Base-by-base conservation (phyloP, 2,797 vertebrate species). In the Agapornis canus region DNA sequence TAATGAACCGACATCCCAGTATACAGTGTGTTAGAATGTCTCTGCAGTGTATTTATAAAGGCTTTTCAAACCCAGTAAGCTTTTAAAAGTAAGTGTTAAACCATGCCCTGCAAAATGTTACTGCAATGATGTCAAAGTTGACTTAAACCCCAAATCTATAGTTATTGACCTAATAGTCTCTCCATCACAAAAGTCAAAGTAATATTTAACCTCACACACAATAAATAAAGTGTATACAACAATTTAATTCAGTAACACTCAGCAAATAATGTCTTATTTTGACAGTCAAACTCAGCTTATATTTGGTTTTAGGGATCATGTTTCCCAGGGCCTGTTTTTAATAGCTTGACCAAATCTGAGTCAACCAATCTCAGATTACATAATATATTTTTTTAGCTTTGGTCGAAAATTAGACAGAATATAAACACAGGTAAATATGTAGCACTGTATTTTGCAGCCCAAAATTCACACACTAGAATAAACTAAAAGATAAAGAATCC, bases 71-170 rank as follows among this genome's bases (percentile, higher is more conserved):
- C 94, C 42, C 71, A 92, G 95, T 83, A 89, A 95, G 92, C 90
- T 94, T 96, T 97, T 97, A 97, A 98, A 98, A 98, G 94, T 95
- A 97, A 97, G 89, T n/a, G 32, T 69, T 91, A 97, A 97, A 92
- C 42, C 31, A 82, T 79, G 60, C 52, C 63, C 82, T 96, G 86
- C 95, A 97, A 94, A 97, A 95, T 75, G 49, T 92, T 64, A 56
- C 63, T 39, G 32, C 51, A 73, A 42, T 29, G 5, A 88, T 92
- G 92, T 86, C 82, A 83, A 88, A 70, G 64, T 89, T 87, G 94
- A 96, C 90, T 97, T 82, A 97, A 95, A 97, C 65, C 45, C 81
- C 93, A 96, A 95, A 97, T 87, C 81, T 93, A 52, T 49, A 82
- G 87, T 97, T 96, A 86, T 95, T 96, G 95, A 94, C 94, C 81